Evolutionary conservation across 2,888 invertebrate species (phyloP).

Genomic region (Hydrotaea cyrtoneurina): DNA sequence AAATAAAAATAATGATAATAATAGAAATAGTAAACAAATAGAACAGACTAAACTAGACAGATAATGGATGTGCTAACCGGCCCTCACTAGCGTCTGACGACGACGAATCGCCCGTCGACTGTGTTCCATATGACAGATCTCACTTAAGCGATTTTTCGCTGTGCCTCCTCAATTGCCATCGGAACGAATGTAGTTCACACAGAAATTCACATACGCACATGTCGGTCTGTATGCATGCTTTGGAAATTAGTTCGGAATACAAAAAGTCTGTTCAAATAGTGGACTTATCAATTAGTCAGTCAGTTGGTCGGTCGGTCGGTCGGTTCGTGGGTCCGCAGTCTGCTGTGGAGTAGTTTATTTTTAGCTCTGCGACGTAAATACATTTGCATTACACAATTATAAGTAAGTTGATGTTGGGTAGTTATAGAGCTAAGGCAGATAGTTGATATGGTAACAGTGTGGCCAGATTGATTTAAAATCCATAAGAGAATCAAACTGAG

Average conservation of each 20-base stretch:
- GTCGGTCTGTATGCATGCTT: neutral
- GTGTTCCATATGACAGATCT: constrained; percentile 16
- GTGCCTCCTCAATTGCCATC: neutral
- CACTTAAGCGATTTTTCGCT: constrained; percentile 20
- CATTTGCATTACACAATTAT: constrained; percentile 28
- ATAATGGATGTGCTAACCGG: constrained; percentile 31
- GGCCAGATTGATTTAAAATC: neutral
- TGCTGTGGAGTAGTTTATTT: constrained; percentile 18
- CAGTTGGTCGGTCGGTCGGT: neutral
- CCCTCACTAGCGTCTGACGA: neutral
- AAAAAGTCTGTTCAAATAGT: neutral
- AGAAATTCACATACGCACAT: neutral
- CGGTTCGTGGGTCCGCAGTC: neutral
- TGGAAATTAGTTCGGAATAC: neutral
- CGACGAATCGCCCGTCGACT: neutral
- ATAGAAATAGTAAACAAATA: constrained; percentile 42
- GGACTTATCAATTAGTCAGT: constrained; percentile 13
- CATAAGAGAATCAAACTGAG: too few species aligned
- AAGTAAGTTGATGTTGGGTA: constrained; percentile 8
- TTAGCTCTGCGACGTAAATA: constrained; percentile 14
- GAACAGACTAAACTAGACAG: constrained; percentile 28
- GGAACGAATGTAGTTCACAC: constrained; percentile 9
- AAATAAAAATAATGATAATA: constrained; percentile 30
- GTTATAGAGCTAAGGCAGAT: neutral
- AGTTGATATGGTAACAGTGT: neutral